Percentiles rank a stretch among this genome's conserved stretches.
Evolutionary conservation across 2,888 invertebrate species (phyloP).

Genomic region (Endotricha flammealis): DNA sequence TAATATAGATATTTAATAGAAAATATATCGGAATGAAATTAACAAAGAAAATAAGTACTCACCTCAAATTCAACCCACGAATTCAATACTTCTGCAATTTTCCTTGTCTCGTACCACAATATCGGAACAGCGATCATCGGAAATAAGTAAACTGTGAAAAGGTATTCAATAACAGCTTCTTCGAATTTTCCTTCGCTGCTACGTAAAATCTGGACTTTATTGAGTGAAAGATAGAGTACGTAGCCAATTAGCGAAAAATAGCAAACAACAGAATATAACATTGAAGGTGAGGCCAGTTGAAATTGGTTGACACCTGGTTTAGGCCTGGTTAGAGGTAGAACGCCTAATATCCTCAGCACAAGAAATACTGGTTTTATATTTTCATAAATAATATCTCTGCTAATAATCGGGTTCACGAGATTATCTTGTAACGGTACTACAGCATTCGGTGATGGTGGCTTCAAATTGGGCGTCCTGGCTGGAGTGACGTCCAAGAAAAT

Average conservation of each 20-base stretch:
- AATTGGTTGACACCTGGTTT: conserved; percentile 69
- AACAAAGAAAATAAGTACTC: conserved; percentile 19
- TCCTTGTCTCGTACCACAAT: conserved; percentile 82
- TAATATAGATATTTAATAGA: too few relatives aligned
- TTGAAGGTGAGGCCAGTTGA: conserved; percentile 68
- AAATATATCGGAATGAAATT: too few relatives aligned
- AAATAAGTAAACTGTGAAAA: conserved; percentile 84
- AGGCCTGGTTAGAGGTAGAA: conserved; percentile 78
- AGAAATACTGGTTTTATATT: conserved; percentile 67
- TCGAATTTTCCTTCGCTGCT: conserved; percentile 83
- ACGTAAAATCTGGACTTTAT: conserved; percentile 79
- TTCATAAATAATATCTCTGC: conserved; percentile 62
- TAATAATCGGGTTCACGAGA: conserved; percentile 45
- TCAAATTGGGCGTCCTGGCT: conserved; percentile 42
- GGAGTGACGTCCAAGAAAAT: conserved; percentile 66
- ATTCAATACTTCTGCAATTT: conserved; percentile 79
- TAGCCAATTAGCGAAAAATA: conserved; percentile 72
- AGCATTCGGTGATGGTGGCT: conserved; percentile 41
- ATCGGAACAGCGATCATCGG: conserved; percentile 81
- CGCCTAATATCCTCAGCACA: conserved; percentile 75
- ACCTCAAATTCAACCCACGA: conserved; percentile 85
- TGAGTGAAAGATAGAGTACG: conserved; percentile 79
- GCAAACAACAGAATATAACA: conserved; percentile 77
- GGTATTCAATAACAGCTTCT: conserved; percentile 85
- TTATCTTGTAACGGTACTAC: conserved; percentile 53